A percentile compares a stretch with the other conserved stretches of the same genome.
Evolutionary conservation across 2,797 vertebrate species (phyloP).

Genomic region (Lagorchestes hirsutus): DNA sequence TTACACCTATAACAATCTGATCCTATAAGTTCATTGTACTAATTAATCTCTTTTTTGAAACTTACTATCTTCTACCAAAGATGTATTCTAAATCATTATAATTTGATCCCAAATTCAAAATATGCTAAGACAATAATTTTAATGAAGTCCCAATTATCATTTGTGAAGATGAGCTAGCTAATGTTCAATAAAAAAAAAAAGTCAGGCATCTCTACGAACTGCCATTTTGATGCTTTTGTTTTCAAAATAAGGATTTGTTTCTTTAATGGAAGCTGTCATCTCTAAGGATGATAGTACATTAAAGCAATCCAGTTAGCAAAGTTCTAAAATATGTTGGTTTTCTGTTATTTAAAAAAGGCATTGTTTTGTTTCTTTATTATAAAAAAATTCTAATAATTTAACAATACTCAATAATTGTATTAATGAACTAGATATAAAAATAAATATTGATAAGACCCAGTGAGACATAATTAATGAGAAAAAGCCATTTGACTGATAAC

Average conservation of each 20-base stretch:
- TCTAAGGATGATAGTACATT: background rate
- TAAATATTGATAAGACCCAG: background rate
- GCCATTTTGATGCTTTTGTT: background rate
- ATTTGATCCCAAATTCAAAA: slow-evolving; percentile 25
- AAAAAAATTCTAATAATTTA: background rate
- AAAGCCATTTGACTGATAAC: slow-evolving; percentile 23
- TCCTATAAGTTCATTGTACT: slow-evolving; percentile 3
- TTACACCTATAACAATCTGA: background rate
- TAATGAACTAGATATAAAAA: background rate
- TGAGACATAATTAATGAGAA: slow-evolving; percentile 22
- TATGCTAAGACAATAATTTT: background rate
- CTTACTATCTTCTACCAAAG: background rate
- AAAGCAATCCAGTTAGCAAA: background rate
- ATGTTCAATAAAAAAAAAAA: background rate
- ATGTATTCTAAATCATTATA: slow-evolving; percentile 36
- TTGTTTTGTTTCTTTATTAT: background rate
- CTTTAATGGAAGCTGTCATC: slow-evolving; percentile 1
- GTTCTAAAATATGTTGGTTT: background rate
- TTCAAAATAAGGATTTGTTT: slow-evolving; percentile 9
- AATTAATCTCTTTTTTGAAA: background rate
- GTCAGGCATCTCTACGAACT: slow-evolving; percentile 5
- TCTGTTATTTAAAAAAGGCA: background rate
- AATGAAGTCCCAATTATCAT: slow-evolving; percentile 11
- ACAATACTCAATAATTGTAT: background rate
- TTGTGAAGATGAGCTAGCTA: background rate